Percentiles rank a stretch among this genome's conserved stretches.
phyloP scores from a whole-genome alignment of 2,113 vertebrate genomes.

The Climacteris rufus region DNA sequence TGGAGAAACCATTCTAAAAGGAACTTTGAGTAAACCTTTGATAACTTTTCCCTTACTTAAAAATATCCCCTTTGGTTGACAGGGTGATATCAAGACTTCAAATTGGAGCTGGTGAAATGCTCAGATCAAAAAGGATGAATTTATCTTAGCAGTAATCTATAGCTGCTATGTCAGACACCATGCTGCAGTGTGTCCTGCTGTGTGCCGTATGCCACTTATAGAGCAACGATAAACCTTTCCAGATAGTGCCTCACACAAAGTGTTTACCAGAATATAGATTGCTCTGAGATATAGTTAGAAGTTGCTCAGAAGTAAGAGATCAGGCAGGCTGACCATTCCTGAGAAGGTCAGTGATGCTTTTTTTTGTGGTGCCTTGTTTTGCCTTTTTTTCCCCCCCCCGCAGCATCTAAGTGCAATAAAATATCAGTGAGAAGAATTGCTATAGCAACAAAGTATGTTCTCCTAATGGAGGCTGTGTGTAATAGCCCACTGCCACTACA shows the following conservation, averaged over 20 bases:
- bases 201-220: not conserved
- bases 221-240: conserved; percentile 38
- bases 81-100: conserved; percentile 30
- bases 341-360: conserved; percentile 21
- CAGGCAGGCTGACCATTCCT: conserved; percentile 25
- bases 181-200: conserved; percentile 21
- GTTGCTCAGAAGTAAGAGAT: conserved; percentile 40
- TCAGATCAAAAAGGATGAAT: conserved; percentile 27
- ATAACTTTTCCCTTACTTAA: conserved; percentile 40
- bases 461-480: conserved; percentile 60
- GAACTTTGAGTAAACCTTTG: conserved; percentile 38
- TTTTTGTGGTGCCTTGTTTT: not conserved
- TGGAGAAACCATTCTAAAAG: conserved; percentile 5
- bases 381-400: not conserved
- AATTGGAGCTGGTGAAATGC: not conserved
- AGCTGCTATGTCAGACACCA: conserved; percentile 12
- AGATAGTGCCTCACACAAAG: not conserved
- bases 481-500: conserved; percentile 21
- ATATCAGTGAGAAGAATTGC: conserved; percentile 66
- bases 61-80: conserved; percentile 2
- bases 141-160: conserved; percentile 43
- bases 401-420: conserved; percentile 68
- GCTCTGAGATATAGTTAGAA: conserved; percentile 34
- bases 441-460: conserved; percentile 76
- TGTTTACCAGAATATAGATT: conserved; percentile 38